A percentile compares a stretch with the other conserved stretches of the same genome.
These are phyloP conservation scores for Alosa sapidissima DNA, from an alignment of 2,797 vertebrate genomes.

Conservation along the genomic window DNA sequence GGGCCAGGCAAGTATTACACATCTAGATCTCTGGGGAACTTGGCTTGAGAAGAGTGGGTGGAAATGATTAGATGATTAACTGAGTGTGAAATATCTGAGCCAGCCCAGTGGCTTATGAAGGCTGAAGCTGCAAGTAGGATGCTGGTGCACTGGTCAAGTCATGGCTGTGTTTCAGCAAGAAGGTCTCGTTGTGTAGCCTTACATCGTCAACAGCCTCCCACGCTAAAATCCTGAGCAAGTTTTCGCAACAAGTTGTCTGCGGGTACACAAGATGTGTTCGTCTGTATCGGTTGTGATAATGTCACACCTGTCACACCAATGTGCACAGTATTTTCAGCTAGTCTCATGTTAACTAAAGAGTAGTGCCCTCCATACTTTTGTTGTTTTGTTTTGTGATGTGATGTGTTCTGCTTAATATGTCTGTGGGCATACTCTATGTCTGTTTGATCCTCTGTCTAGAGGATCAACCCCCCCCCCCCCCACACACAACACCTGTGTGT, in stretches of 20 bases:
- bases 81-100: constrained; percentile 14
- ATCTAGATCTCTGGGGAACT: not conserved
- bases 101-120: not conserved
- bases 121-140: not conserved
- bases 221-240: not conserved
- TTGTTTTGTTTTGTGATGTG: not conserved
- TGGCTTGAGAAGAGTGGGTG: constrained; percentile 14
- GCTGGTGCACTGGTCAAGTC: not conserved
- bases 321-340: not conserved
- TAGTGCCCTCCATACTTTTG: too few relatives aligned
- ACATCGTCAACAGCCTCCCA: not conserved
- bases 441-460: not conserved
- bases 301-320: not conserved
- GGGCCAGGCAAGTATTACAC: not conserved
- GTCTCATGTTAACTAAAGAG: not conserved
- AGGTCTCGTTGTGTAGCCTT: not conserved
- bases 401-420: not conserved
- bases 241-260: not conserved
- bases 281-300: not conserved
- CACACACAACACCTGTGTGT: not conserved
- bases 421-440: not conserved
- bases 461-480: not conserved
- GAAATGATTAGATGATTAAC: not conserved
- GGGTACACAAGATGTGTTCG: not conserved
- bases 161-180: not conserved